Conservation (phyloP, 2,113 vertebrate species). For the Corythaeola cristata region DNA sequence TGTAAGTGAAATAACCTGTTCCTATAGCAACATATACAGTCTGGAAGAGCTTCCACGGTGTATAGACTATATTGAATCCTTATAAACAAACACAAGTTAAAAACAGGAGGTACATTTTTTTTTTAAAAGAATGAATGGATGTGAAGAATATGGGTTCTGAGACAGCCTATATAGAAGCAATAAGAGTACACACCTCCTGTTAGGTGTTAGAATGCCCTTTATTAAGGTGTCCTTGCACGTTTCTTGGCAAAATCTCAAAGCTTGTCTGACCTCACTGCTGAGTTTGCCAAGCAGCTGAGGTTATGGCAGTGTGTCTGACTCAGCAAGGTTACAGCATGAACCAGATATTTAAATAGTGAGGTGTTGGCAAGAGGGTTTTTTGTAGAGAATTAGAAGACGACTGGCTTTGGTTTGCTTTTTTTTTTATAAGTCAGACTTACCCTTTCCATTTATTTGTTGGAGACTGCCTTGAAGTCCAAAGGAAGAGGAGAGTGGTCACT, state of each 20-base stretch:
- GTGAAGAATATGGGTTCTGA: neutral
- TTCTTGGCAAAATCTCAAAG: neutral
- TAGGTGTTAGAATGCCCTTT: neutral
- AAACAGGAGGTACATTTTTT: neutral
- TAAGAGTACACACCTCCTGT: neutral
- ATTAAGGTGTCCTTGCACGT: neutral
- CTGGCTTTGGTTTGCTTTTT: neutral
- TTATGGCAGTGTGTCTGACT: neutral
- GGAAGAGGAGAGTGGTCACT: neutral
- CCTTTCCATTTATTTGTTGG: neutral
- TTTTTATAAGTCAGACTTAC: neutral
- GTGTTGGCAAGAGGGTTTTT: neutral
- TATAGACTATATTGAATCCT: neutral
- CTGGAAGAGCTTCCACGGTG: neutral
- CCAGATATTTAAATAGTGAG: neutral
- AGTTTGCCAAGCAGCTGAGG: neutral
- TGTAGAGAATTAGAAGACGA: neutral
- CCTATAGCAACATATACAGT: constrained; percentile 16
- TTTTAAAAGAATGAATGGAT: neutral
- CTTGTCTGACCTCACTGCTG: neutral
- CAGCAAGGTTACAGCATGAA: neutral
- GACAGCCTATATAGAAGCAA: accelerated
- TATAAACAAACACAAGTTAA: neutral
- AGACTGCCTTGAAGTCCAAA: neutral
- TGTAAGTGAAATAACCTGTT: constrained; percentile 22